Evolutionary conservation across 2,888 invertebrate genomes (phyloP).

Genomic region (Limnephilus marmoratus): DNA sequence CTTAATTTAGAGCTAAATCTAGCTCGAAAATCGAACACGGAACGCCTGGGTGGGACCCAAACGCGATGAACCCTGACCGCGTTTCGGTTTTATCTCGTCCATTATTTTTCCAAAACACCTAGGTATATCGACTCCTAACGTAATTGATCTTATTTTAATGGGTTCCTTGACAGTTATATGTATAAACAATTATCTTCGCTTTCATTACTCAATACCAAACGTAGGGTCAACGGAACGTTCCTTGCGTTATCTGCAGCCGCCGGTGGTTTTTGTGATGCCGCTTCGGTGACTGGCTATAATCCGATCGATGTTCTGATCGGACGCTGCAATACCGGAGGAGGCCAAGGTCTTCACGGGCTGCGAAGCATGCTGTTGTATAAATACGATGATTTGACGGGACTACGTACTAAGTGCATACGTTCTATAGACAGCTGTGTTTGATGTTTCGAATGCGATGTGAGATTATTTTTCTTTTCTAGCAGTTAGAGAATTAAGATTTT

Average conservation of each 20-base stretch:
- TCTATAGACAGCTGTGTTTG: not conserved
- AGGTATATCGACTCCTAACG: not conserved
- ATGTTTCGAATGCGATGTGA: not conserved
- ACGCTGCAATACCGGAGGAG: not conserved
- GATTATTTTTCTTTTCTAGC: too few species aligned
- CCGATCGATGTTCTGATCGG: not conserved
- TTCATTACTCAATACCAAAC: not conserved
- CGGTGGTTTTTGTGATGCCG: not conserved
- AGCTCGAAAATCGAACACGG: too few species aligned
- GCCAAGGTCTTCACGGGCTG: slow-evolving; percentile 34
- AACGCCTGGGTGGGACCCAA: too few species aligned
- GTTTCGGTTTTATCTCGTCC: too few species aligned
- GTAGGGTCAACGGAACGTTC: not conserved
- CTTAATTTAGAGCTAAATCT: too few species aligned
- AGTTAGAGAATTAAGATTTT: too few species aligned
- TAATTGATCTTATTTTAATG: not conserved
- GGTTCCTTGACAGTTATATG: not conserved
- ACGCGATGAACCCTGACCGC: too few species aligned
- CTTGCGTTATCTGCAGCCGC: not conserved
- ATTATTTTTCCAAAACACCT: too few species aligned
- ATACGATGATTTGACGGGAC: not conserved
- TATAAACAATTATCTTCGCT: not conserved
- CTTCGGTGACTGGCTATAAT: not conserved
- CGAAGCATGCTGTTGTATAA: not conserved
- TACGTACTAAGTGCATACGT: not conserved